phyloP scores from a whole-genome alignment of 2,888 invertebrate genomes.

The Plusia festucae region DNA sequence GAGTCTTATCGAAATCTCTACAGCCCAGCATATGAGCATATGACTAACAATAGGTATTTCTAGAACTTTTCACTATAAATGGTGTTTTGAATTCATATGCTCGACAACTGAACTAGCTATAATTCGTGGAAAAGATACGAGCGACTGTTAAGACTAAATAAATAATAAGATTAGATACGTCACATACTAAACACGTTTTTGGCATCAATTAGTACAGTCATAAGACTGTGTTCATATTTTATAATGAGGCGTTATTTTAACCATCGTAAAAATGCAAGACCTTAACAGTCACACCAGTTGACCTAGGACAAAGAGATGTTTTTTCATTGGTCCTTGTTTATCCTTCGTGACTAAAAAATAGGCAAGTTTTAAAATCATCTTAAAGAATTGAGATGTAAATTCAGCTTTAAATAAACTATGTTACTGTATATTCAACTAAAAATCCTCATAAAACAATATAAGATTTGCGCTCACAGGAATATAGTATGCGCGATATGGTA shows the following conservation, averaged over 20 bases:
- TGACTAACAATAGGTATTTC: background rate
- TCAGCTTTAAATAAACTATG: too few relatives aligned
- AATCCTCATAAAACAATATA: conserved; percentile 25
- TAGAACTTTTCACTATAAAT: background rate
- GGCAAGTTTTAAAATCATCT: too few relatives aligned
- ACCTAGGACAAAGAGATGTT: too few relatives aligned
- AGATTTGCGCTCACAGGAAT: conserved; percentile 23
- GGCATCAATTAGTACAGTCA: conserved; percentile 16
- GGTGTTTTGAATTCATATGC: conserved; percentile 31
- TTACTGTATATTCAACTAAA: too few relatives aligned
- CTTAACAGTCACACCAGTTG: background rate
- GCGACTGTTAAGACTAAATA: conserved; percentile 26
- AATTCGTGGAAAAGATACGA: conserved; percentile 28
- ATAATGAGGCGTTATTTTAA: background rate
- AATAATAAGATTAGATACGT: conserved; percentile 46
- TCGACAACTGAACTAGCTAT: background rate
- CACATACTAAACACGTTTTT: conserved; percentile 14
- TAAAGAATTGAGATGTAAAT: too few relatives aligned
- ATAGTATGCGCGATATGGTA: conserved; percentile 49
- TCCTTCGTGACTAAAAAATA: too few relatives aligned
- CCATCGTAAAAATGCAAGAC: background rate
- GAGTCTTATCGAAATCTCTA: conserved; percentile 33
- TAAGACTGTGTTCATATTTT: conserved; percentile 1
- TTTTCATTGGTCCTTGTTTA: too few relatives aligned
- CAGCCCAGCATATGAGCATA: conserved; percentile 16